Conservation (phyloP, 2,797 vertebrate species). For the Catostomus latipinnis region DNA sequence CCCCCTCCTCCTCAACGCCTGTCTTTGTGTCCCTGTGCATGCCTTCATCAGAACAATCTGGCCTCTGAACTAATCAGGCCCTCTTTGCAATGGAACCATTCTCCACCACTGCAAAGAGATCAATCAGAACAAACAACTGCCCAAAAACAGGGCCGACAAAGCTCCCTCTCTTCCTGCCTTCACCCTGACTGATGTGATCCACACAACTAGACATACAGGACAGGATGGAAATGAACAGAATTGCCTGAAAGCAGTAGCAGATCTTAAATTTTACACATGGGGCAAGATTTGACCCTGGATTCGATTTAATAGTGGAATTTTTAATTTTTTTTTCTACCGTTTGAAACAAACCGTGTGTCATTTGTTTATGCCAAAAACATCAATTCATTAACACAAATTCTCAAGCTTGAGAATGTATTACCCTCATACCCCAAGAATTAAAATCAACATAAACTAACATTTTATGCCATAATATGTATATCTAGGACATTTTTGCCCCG, state of each 20-base stretch:
- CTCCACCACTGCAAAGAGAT: constrained; percentile 58
- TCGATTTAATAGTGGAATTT: no score
- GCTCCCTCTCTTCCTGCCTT: constrained; percentile 20
- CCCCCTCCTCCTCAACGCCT: constrained; percentile 52
- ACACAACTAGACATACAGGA: constrained; percentile 14
- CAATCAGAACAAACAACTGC: constrained; percentile 49
- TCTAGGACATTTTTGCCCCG: no score
- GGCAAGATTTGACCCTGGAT: no score
- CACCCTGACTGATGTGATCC: constrained; percentile 20
- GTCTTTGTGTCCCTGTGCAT: constrained; percentile 66
- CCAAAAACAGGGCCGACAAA: not conserved
- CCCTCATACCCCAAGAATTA: no score
- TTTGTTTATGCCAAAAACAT: no score
- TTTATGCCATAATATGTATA: no score
- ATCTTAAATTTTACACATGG: not conserved
- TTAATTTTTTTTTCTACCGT: no score
- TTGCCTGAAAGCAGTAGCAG: not conserved
- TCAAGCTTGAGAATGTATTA: no score
- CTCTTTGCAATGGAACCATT: constrained; percentile 67
- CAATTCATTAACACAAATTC: no score
- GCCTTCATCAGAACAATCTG: constrained; percentile 68
- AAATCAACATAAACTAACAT: no score
- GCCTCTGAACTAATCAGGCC: constrained; percentile 63
- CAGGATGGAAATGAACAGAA: not conserved
- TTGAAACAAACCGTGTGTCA: no score